Evolutionary conservation across 2,888 invertebrate species (phyloP).

Genomic region (Rhyacophila evoluta): DNA sequence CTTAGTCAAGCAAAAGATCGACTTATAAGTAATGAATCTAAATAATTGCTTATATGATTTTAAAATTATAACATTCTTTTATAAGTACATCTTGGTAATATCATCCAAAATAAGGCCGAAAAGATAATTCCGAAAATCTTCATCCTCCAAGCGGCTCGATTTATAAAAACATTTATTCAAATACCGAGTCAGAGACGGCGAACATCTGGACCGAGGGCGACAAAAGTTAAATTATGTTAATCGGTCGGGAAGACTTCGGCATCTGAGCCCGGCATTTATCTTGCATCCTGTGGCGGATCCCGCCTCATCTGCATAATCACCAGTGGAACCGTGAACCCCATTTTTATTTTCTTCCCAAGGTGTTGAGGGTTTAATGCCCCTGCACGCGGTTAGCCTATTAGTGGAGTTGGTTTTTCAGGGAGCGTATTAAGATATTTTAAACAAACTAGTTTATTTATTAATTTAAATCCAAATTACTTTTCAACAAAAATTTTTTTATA

Average conservation of each 20-base stretch:
- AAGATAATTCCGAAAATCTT: background rate
- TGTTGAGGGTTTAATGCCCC: background rate
- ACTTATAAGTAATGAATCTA: too few species aligned
- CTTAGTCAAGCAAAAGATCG: too few species aligned
- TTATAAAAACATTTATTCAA: constrained; percentile 22
- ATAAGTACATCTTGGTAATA: background rate
- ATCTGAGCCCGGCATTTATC: constrained; percentile 54
- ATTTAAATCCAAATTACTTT: too few species aligned
- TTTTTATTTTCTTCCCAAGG: constrained; percentile 14
- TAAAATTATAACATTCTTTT: background rate
- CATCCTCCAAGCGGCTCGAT: background rate
- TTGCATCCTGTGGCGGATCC: constrained; percentile 48
- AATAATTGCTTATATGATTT: too few species aligned
- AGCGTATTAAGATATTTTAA: too few species aligned
- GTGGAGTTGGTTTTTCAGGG: too few species aligned
- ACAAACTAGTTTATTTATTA: too few species aligned
- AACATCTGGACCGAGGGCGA: constrained; percentile 36
- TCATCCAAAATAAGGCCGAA: background rate
- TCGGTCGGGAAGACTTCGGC: constrained; percentile 51
- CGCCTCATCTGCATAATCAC: constrained; percentile 55
- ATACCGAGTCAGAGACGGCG: constrained; percentile 4
- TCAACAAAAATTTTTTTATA: too few species aligned
- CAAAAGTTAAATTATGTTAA: constrained; percentile 55
- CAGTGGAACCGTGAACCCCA: constrained; percentile 27
- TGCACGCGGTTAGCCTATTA: background rate